Percentiles rank a stretch among this genome's conserved stretches.
Evolutionary conservation across 2,888 invertebrate species (phyloP).

Genomic region (Rhagonycha lutea): DNA sequence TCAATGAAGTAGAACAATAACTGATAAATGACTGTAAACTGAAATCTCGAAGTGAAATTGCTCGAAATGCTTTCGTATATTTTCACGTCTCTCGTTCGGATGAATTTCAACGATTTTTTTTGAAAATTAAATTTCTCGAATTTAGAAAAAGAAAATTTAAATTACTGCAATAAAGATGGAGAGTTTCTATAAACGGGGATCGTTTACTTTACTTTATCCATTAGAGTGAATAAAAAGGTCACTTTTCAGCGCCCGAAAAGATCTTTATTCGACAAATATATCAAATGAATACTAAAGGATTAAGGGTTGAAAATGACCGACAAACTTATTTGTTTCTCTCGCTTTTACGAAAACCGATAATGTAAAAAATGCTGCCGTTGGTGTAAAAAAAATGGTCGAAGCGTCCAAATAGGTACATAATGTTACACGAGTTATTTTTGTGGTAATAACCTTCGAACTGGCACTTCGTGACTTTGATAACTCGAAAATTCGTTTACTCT

Average conservation of each 20-base stretch:
- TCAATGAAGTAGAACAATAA: conserved; percentile 29
- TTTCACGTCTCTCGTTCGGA: conserved; percentile 10
- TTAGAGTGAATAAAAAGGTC: conserved; percentile 6
- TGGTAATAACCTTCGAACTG: conserved; percentile 18
- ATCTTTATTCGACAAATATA: conserved; percentile 12
- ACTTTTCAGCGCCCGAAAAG: neutral
- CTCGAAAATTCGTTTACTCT: conserved; percentile 16
- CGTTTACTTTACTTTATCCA: conserved; percentile 9
- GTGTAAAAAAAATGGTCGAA: conserved; percentile 1
- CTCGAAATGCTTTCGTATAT: conserved; percentile 21
- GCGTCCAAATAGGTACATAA: conserved; percentile 3
- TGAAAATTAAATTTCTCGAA: neutral
- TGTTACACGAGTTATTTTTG: conserved; percentile 13
- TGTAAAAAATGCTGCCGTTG: conserved; percentile 1
- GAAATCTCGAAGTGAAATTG: conserved; percentile 27
- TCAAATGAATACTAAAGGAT: conserved; percentile 15
- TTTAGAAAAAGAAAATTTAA: neutral
- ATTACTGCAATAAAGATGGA: neutral
- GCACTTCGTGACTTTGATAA: conserved; percentile 23
- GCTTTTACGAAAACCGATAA: neutral
- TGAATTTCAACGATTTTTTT: conserved; percentile 6
- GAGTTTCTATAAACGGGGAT: neutral
- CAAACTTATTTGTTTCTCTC: conserved; percentile 8
- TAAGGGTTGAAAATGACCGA: conserved; percentile 7
- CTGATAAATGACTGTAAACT: conserved; percentile 28